These are phyloP conservation scores for Paedocypris micromegethes DNA, from an alignment of 2,797 vertebrate genomes.

Conservation along the genomic window DNA sequence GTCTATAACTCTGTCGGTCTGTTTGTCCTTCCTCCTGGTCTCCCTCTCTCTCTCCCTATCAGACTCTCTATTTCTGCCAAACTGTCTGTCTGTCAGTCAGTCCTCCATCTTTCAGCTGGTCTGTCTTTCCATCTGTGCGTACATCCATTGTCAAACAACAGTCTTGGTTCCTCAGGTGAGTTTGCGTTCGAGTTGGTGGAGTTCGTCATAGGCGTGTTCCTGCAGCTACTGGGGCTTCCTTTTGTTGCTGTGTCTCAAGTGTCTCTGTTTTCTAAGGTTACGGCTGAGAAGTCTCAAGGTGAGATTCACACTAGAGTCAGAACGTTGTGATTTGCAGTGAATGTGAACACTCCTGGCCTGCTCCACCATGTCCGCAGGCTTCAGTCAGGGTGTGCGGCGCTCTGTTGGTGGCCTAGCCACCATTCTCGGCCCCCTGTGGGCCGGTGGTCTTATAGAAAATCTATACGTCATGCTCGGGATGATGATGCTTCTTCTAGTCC, in stretches of 20 bases:
- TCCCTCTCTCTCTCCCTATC: background rate
- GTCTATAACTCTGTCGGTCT: background rate
- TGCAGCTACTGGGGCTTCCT: constrained; percentile 81
- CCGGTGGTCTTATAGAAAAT: constrained; percentile 73
- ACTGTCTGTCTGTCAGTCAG: constrained; percentile 13
- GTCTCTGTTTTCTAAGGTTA: constrained; percentile 83
- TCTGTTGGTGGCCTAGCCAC: constrained; percentile 79
- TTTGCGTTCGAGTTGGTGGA: constrained; percentile 67
- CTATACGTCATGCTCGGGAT: constrained; percentile 78
- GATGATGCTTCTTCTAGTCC: constrained; percentile 74
- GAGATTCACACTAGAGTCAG: constrained; percentile 9
- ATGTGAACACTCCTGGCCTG: background rate
- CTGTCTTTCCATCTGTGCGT: background rate
- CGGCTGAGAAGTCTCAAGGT: constrained; percentile 81
- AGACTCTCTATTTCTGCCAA: background rate
- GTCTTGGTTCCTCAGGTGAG: constrained; percentile 60
- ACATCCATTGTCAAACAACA: background rate
- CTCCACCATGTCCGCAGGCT: constrained; percentile 53
- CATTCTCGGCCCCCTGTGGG: constrained; percentile 81
- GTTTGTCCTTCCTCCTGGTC: background rate
- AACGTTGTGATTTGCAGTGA: background rate
- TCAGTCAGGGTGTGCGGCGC: constrained; percentile 79
- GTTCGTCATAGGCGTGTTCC: constrained; percentile 77
- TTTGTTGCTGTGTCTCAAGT: constrained; percentile 81
- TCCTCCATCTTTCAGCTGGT: background rate